phyloP scores from a whole-genome alignment of 2,797 vertebrate genomes.

The Myotis daubentonii region DNA sequence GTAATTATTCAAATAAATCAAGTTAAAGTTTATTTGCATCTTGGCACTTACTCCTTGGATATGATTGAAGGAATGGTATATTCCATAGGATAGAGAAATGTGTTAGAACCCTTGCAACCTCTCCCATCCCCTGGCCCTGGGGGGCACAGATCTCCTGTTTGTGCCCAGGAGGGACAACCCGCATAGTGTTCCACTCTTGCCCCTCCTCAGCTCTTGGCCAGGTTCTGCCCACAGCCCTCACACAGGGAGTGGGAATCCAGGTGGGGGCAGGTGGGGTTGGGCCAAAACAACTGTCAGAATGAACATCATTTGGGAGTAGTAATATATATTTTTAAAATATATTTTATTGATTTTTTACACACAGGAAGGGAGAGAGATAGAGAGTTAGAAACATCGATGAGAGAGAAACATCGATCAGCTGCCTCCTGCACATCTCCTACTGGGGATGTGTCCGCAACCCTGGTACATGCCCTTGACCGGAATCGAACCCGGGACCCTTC shows the following conservation, averaged over 20 bases:
- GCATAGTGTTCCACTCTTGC: background rate
- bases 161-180: background rate
- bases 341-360: no score
- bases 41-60: background rate
- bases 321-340: no score
- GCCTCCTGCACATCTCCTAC: no score
- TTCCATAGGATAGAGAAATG: background rate
- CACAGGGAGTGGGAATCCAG: background rate
- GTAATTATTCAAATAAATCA: background rate
- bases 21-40: background rate
- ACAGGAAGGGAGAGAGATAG: no score
- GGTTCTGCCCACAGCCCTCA: background rate
- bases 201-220: background rate
- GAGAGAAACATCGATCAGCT: no score
- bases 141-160: background rate
- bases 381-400: no score
- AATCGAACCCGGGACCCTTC: no score
- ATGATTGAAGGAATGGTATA: background rate
- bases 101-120: background rate
- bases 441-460: no score
- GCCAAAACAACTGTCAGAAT: background rate
- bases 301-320: background rate
- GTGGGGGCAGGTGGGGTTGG: fast-evolving
- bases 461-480: no score
- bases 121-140: background rate